Evolutionary conservation across 2,113 vertebrate species (phyloP), one percentile per base, ranked within the genome.

Genomic region (Alectura lathami): DNA sequence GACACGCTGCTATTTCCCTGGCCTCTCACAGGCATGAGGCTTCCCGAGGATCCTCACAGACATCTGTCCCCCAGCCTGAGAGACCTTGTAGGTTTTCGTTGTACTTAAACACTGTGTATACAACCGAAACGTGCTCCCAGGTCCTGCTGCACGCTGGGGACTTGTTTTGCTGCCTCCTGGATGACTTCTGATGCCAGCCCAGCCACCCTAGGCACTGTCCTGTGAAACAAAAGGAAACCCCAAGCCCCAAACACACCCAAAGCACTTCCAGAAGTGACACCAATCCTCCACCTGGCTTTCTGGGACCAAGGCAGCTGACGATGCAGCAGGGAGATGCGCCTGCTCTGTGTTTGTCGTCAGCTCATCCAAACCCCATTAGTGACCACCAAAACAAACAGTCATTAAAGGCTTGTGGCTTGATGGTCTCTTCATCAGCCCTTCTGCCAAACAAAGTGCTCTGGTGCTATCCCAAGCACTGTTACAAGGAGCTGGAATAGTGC

Each of bases 111-210:
- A 16, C 29, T 32, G 21, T 34, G 53, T 20, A 26, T 17, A 23
- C 18, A 56, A 24, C 4, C 3, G 6, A 51, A 38, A 59, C 57
- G 60, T 79, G 74, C 0, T 1, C 27, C 56, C 20, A 8, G 36
- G 43, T 56, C 32, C 1, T 45, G 10, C 3, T 47, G 57, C 63
- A 66, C 69, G 7, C 32, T 3, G 9, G 40, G 63, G 9, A 32
- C 42, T 32, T 29, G 73, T 42, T 69, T 30, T 18, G 34, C 15
- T 45, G 36, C 24, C 63, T 29, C 50, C 23, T n/a, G 30, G 26
- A 9, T 30, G 34, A 15, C n/a, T n/a, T 17, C 3, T 29, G 13
- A 68, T 38, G 29, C 51, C 54, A n/a, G 30, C 54, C 54, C 54
- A 32, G 54, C 43, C 26, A 15, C 40, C 29, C 4, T 9, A 54